phyloP scores from a whole-genome alignment of 1,140 invertebrate species.

The Octopus sinensis region DNA sequence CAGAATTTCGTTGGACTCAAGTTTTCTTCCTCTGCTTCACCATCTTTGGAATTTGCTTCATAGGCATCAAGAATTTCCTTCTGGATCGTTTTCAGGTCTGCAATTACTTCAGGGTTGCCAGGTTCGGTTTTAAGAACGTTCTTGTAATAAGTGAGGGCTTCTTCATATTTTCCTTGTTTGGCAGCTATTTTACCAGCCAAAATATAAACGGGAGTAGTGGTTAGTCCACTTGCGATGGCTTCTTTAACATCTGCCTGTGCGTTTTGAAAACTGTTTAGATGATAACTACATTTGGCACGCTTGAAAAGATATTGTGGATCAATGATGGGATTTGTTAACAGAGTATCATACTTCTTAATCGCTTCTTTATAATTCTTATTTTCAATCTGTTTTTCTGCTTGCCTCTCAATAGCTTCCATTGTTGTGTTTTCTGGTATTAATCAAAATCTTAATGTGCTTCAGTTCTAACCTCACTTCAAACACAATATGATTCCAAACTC shows the following conservation, averaged over 20 bases:
- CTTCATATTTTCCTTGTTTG: slow-evolving; percentile 27
- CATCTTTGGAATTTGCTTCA: slow-evolving; percentile 22
- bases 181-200: slow-evolving; percentile 21
- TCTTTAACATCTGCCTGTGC: not conserved
- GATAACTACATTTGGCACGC: not conserved
- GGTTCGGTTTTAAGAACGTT: slow-evolving; percentile 34
- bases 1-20: slow-evolving; percentile 49
- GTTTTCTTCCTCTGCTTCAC: slow-evolving; percentile 25
- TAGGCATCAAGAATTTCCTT: slow-evolving; percentile 32
- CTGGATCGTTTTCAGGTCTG: slow-evolving; percentile 37
- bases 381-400: not conserved
- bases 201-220: not conserved
- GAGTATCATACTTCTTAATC: not conserved
- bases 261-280: not conserved
- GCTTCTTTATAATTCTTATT: not conserved
- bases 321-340: not conserved
- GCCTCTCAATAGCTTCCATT: not conserved
- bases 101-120: slow-evolving; percentile 30
- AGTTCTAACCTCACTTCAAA: not conserved
- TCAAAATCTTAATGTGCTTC: not conserved
- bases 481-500: not conserved
- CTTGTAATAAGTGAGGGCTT: slow-evolving; percentile 33
- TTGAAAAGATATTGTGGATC: not conserved
- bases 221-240: not conserved
- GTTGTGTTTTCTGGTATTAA: not conserved